Percentiles rank a stretch among this genome's conserved stretches.
Evolutionary conservation across 2,113 vertebrate species (phyloP).

Genomic region (Dasyprocta punctata): DNA sequence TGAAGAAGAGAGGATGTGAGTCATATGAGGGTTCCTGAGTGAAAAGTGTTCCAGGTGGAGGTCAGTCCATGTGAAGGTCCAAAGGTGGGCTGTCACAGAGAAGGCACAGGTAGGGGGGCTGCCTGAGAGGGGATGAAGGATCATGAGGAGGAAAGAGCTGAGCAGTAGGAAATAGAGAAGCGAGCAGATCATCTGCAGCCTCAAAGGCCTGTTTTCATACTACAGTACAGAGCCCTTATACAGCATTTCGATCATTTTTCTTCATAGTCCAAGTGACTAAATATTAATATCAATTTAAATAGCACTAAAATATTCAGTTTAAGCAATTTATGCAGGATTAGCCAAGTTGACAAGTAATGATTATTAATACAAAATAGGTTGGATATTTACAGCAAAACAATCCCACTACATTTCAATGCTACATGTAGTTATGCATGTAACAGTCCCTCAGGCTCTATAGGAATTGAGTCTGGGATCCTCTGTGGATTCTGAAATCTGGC

Average conservation of each 20-base stretch:
- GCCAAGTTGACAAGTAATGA: background rate
- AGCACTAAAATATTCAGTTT: background rate
- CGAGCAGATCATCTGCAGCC: background rate
- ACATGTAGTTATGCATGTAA: background rate
- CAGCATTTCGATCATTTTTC: background rate
- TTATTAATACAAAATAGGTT: background rate
- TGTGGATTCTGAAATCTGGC: background rate
- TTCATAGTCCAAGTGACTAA: background rate
- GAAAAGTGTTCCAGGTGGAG: background rate
- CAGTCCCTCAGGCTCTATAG: background rate
- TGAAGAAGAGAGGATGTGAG: background rate
- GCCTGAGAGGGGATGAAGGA: background rate
- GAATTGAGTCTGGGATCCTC: background rate
- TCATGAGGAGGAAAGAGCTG: background rate
- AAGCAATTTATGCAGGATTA: background rate
- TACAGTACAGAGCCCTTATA: background rate
- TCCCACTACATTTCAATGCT: background rate
- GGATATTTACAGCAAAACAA: constrained; percentile 35
- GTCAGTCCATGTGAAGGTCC: background rate
- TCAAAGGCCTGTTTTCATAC: background rate
- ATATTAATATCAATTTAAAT: background rate
- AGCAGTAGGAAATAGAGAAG: background rate
- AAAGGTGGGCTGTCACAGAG: background rate
- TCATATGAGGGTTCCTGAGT: background rate
- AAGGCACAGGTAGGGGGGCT: background rate